Percentiles rank a stretch among this genome's conserved stretches.
Conservation (phyloP, 2,888 invertebrate genomes). For the Phanerotoma sp. region DNA sequence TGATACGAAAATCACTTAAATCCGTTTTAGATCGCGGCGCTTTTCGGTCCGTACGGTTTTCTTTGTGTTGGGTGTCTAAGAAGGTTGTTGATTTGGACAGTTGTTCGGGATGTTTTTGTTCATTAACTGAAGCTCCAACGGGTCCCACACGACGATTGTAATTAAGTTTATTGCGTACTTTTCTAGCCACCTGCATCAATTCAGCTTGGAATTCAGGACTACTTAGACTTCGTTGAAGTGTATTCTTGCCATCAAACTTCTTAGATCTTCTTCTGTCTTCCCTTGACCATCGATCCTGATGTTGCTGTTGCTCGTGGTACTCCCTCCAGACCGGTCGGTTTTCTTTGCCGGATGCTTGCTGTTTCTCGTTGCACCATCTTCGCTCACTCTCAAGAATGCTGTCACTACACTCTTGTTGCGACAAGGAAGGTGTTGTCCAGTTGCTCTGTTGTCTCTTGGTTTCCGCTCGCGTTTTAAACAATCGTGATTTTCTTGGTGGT, state of each 20-base stretch:
- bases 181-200: constrained; percentile 51
- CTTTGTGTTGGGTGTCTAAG: constrained; percentile 12
- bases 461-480: constrained; percentile 76
- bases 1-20: constrained; percentile 19
- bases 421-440: constrained; percentile 33
- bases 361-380: constrained; percentile 30
- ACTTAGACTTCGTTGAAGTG: constrained; percentile 56
- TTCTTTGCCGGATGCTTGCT: constrained; percentile 22
- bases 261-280: constrained; percentile 39
- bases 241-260: constrained; percentile 52
- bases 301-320: constrained; percentile 27
- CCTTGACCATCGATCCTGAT: constrained; percentile 31
- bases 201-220: constrained; percentile 62
- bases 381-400: constrained; percentile 31
- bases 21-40: constrained; percentile 9
- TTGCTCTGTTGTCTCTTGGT: constrained; percentile 61
- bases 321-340: constrained; percentile 32
- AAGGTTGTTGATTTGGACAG: constrained; percentile 18
- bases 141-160: constrained; percentile 37
- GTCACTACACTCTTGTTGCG: constrained; percentile 29
- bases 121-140: constrained; percentile 34
- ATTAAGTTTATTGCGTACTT: constrained; percentile 46
- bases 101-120: constrained; percentile 28
- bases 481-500: constrained; percentile 63
- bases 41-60: constrained; percentile 25